Conservation (phyloP, 1,140 invertebrate genomes). For the Aplysia californica region DNA sequence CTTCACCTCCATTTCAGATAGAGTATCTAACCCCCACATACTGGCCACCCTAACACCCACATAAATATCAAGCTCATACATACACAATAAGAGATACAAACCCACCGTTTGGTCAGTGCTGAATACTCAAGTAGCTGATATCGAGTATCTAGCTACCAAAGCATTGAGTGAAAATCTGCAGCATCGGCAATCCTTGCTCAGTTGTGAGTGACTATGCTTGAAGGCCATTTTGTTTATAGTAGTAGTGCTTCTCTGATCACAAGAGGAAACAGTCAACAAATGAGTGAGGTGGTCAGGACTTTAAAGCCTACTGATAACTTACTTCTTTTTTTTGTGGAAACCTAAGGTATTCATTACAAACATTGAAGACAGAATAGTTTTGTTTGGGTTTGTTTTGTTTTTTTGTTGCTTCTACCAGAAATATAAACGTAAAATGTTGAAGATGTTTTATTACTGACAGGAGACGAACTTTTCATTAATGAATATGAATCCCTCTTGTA, state of each 20-base stretch:
- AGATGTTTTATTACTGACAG: too few relatives aligned
- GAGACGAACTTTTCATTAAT: too few relatives aligned
- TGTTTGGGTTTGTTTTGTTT: too few relatives aligned
- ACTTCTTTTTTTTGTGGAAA: background rate
- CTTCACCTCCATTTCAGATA: too few relatives aligned
- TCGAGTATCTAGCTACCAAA: slow-evolving; percentile 32
- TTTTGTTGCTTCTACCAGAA: too few relatives aligned
- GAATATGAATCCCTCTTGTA: too few relatives aligned
- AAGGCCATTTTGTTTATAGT: slow-evolving; percentile 31
- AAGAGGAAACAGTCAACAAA: slow-evolving; percentile 33
- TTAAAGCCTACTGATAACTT: background rate
- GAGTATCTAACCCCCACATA: too few relatives aligned
- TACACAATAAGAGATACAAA: slow-evolving; percentile 26
- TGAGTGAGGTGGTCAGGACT: slow-evolving; percentile 5
- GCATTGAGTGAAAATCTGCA: slow-evolving; percentile 27
- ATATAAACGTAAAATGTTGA: too few relatives aligned
- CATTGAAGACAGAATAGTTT: too few relatives aligned
- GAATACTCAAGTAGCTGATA: slow-evolving; percentile 19
- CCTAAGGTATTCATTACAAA: too few relatives aligned
- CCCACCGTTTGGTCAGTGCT: slow-evolving; percentile 25
- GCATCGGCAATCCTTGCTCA: slow-evolving; percentile 15
- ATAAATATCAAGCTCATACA: background rate
- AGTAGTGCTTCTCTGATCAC: slow-evolving; percentile 28
- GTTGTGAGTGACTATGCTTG: slow-evolving; percentile 28
- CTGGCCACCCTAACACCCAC: too few relatives aligned